phyloP scores from a whole-genome alignment of 23 tunicate species.

The Ascidia mentula region DNA sequence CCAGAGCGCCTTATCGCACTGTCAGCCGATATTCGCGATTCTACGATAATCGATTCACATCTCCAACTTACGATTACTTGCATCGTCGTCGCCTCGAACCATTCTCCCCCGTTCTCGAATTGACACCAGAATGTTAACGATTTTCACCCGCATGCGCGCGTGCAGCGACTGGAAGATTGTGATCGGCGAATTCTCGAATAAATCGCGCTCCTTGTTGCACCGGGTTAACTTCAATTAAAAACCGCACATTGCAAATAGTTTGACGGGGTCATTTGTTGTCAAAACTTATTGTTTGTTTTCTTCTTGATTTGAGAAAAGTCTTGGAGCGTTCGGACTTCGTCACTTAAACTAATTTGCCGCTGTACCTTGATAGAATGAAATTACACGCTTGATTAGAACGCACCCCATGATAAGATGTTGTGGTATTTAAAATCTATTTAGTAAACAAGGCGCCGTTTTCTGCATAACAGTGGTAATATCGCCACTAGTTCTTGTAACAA shows the following conservation, averaged over 20 bases:
- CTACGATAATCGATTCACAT: neutral
- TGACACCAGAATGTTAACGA: neutral
- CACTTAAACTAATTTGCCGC: too few species aligned
- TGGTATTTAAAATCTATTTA: too few species aligned
- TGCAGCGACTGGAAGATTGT: too few species aligned
- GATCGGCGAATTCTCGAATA: neutral
- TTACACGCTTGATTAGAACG: too few species aligned
- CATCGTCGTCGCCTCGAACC: neutral
- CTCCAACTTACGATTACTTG: neutral
- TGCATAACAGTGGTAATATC: too few species aligned
- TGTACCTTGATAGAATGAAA: too few species aligned
- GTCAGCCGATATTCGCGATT: constrained; percentile 6
- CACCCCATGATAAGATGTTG: too few species aligned
- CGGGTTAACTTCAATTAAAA: neutral
- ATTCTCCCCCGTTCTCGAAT: neutral
- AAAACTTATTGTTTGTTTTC: too few species aligned
- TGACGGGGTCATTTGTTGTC: neutral
- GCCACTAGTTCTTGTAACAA: too few species aligned
- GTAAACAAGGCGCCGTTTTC: too few species aligned
- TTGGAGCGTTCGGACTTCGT: too few species aligned
- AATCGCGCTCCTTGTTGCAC: neutral
- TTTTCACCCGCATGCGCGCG: neutral
- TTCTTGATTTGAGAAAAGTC: too few species aligned
- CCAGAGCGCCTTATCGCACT: neutral
- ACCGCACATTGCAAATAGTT: neutral